Evolutionary conservation across 2,797 vertebrate genomes (phyloP).

Genomic region (Psittacula echo): DNA sequence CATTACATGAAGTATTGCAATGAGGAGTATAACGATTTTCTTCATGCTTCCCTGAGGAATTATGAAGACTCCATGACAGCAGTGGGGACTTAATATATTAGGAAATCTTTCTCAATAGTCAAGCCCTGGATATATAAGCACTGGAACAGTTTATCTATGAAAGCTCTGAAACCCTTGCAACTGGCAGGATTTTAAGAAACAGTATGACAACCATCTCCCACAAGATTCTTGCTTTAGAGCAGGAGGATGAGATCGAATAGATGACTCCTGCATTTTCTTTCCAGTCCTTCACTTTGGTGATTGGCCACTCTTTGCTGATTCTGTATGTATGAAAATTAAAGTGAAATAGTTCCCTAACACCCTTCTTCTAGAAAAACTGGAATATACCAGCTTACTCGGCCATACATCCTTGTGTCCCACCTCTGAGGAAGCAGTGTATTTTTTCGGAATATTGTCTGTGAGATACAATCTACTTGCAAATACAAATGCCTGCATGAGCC

Average conservation of each 20-base stretch:
- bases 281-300: neutral
- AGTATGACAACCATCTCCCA: neutral
- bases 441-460: neutral
- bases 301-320: neutral
- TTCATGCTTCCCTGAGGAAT: neutral
- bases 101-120: neutral
- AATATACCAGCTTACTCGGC: neutral
- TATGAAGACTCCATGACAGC: neutral
- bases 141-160: neutral
- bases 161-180: neutral
- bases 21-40: neutral
- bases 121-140: neutral
- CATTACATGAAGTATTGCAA: neutral
- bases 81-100: neutral
- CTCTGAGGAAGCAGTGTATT: slow-evolving; percentile 2
- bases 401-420: neutral
- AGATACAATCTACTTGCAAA: neutral
- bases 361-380: neutral
- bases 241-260: neutral
- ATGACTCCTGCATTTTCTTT: neutral
- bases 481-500: neutral
- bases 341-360: neutral
- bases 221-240: neutral
- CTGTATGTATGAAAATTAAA: neutral
- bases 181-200: slow-evolving; percentile 4